Evolutionary conservation across 2,113 vertebrate species (phyloP).

Genomic region (Vulpes vulpes): DNA sequence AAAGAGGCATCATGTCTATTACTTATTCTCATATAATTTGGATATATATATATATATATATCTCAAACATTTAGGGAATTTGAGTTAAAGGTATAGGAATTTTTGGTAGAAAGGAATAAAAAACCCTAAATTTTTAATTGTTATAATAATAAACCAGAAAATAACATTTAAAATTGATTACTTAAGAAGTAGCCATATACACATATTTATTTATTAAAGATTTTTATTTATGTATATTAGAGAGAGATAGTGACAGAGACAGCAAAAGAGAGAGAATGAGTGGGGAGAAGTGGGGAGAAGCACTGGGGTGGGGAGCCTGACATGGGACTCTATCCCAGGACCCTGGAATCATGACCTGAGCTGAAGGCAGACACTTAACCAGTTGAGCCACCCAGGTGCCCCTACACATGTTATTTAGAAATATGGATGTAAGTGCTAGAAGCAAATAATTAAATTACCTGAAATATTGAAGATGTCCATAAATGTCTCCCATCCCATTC

Average conservation of each 20-base stretch:
- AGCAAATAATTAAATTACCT: neutral
- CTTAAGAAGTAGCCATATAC: neutral
- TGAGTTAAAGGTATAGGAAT: neutral
- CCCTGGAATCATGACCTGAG: too few relatives aligned
- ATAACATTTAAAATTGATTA: constrained; percentile 15
- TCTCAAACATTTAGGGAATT: neutral
- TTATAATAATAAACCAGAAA: neutral
- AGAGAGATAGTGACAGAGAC: too few relatives aligned
- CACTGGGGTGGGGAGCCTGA: too few relatives aligned
- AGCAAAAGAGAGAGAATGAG: too few relatives aligned
- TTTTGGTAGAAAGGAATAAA: neutral
- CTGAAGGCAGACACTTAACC: too few relatives aligned
- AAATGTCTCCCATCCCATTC: neutral
- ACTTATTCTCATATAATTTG: constrained; percentile 1
- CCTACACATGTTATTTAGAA: constrained; percentile 15
- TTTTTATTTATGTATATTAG: too few relatives aligned
- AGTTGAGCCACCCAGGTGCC: too few relatives aligned
- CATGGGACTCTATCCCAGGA: too few relatives aligned
- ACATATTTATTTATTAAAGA: neutral
- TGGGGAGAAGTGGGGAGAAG: too few relatives aligned
- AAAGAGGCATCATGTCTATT: neutral
- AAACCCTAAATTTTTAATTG: neutral
- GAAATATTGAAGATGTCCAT: constrained; percentile 23
- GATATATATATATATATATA: neutral
- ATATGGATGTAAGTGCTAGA: neutral